These are phyloP conservation scores for Sebastes matsubarae DNA, from an alignment of 2,797 vertebrate genomes.

Conservation along the genomic window DNA sequence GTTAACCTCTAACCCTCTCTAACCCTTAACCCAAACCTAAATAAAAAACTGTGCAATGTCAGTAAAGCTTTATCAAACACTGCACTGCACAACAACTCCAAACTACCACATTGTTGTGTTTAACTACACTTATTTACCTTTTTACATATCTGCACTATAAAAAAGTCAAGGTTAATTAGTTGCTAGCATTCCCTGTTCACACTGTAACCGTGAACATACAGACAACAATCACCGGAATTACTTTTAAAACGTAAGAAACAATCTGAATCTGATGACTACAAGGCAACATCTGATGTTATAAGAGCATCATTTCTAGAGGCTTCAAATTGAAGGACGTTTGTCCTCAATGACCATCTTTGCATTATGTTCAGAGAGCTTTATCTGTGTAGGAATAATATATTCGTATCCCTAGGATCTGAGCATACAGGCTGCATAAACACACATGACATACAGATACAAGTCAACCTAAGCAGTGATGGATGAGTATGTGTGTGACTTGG, in stretches of 20 bases:
- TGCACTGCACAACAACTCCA: background rate
- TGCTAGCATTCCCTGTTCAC: background rate
- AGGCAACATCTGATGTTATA: background rate
- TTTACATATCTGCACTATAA: background rate
- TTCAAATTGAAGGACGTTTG: background rate
- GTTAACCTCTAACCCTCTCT: too few species aligned
- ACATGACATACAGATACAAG: slow-evolving; percentile 4
- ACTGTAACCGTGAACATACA: background rate
- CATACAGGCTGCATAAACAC: background rate
- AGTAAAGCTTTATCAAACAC: background rate
- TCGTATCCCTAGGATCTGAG: background rate
- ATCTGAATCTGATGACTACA: background rate
- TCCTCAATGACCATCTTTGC: background rate
- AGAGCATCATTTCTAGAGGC: background rate
- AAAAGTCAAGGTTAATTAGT: background rate
- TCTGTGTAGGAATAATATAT: background rate
- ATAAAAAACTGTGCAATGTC: background rate
- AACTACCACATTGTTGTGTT: background rate
- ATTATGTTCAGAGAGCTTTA: background rate
- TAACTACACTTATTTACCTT: background rate
- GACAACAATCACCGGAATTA: background rate
- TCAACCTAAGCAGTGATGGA: slow-evolving; percentile 39
- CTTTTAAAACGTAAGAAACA: background rate
- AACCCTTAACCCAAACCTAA: background rate
- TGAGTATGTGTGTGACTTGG: slow-evolving; percentile 21